Conservation (phyloP, 92 coral and sea anemone genomes). For the Palythoa heliodiscus region DNA sequence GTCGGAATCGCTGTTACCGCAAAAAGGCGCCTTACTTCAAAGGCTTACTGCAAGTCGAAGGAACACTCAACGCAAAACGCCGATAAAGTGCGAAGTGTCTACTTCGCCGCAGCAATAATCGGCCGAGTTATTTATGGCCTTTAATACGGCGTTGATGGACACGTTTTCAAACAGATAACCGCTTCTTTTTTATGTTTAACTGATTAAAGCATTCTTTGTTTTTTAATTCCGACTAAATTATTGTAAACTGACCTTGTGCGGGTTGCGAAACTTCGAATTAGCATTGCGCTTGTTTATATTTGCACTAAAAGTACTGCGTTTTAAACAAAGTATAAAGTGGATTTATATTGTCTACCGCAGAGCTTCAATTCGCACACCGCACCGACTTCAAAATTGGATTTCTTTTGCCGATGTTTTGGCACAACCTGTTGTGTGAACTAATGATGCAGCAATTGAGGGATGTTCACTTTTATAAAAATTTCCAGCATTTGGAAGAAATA, state of each 20-base stretch:
- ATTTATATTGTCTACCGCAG: no score
- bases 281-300: no score
- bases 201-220: not conserved
- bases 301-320: no score
- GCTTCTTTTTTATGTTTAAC: not conserved
- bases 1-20: not conserved
- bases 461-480: not conserved
- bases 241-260: not conserved
- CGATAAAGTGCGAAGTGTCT: conserved; percentile 1
- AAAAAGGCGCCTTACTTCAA: conserved; percentile 12
- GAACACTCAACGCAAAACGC: not conserved
- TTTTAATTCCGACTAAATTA: not conserved
- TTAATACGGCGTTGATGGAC: not conserved
- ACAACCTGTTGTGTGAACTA: not conserved
- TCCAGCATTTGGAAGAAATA: not conserved
- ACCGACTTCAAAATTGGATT: no score
- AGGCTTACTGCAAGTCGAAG: not conserved
- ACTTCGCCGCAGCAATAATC: conserved; percentile 23
- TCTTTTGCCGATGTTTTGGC: no score
- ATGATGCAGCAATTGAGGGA: not conserved
- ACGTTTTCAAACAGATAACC: not conserved
- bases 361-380: no score
- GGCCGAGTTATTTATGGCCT: not conserved
- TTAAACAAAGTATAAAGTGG: no score
- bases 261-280: not conserved